These are phyloP conservation scores for Melospiza georgiana DNA, from an alignment of 2,113 vertebrate species.

Conservation along the genomic window DNA sequence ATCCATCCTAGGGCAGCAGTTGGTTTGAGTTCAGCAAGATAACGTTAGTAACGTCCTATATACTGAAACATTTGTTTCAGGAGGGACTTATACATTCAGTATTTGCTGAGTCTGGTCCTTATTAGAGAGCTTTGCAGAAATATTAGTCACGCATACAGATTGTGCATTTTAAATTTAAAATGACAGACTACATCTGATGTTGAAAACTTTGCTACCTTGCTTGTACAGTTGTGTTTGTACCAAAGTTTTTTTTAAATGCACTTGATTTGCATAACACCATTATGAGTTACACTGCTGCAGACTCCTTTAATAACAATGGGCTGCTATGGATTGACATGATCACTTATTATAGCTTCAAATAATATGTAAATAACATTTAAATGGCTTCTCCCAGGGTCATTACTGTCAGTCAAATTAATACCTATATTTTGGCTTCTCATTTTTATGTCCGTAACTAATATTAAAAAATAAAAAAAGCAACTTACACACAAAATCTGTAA, in stretches of 20 bases:
- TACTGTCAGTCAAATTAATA: slow-evolving; percentile 60
- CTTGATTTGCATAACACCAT: slow-evolving; percentile 40
- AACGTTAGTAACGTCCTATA: neutral
- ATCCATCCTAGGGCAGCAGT: neutral
- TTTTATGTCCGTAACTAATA: slow-evolving; percentile 49
- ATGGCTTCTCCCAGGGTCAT: slow-evolving; percentile 56
- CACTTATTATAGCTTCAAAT: slow-evolving; percentile 61
- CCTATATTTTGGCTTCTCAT: slow-evolving; percentile 45
- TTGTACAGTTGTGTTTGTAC: neutral
- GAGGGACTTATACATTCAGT: neutral
- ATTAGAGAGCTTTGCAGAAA: neutral
- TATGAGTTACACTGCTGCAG: neutral
- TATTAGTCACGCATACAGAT: neutral
- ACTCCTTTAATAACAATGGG: slow-evolving; percentile 42
- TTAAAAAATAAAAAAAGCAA: slow-evolving; percentile 44
- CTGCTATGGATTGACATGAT: slow-evolving; percentile 34
- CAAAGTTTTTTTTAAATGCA: neutral
- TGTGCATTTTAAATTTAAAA: slow-evolving; percentile 7
- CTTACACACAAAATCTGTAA: slow-evolving; percentile 16
- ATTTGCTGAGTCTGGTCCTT: neutral
- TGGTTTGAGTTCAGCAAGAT: neutral
- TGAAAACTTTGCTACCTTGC: slow-evolving; percentile 1
- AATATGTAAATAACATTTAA: slow-evolving; percentile 74
- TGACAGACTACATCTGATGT: neutral
- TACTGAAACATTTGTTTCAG: neutral